Evolutionary conservation across 2,888 invertebrate species (phyloP), one percentile per base, ranked within the genome.

Genomic region (Drosophila multiciliata): DNA sequence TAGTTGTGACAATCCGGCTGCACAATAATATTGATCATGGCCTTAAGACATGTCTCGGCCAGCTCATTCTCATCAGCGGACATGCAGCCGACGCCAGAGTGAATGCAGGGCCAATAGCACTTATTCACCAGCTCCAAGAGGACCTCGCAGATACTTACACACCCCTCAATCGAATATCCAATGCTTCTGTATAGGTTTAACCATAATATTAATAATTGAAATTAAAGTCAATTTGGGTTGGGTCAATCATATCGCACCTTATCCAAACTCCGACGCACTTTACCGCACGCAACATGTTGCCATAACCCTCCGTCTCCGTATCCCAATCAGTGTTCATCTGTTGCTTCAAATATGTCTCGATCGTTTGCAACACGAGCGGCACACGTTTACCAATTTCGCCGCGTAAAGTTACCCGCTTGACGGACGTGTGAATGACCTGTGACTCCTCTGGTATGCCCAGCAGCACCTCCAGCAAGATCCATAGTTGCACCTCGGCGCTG

Each of bases 391-490:
- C 91, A 3, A 93, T 90, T 66, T 93, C 93, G 8, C 81, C 87
- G 2, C 93, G 90, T 8, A 93, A 66, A 0, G 91, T 87, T 3
- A 89, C 92, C 3, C 93, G 83, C 70, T 92, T 92, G 1, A 92
- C 91, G 0, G 93, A 93, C 5, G 93, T 92, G 58, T 92, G 92
- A 55, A 93, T 92, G 15, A 90, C 90, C 67, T 91, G 92, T 62
- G 92, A 89, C 94, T 98, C 98, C 93, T 97, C 97, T 33, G 98
- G 98, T 91, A 98, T 95, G 63, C 97, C 96, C 84, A 96, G 96
- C 20, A 98, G 94, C 45, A 98, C 96, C 94, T 97, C 97, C 61
- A 98, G 92, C 85, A 98, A 94, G 74, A 95, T 95, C 94, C 94
- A 95, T 68, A 94, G 94, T 79, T 95, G 95, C 83, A 94, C 94